Conservation (phyloP, 2,888 invertebrate species). For the Sarcophaga subvicina region DNA sequence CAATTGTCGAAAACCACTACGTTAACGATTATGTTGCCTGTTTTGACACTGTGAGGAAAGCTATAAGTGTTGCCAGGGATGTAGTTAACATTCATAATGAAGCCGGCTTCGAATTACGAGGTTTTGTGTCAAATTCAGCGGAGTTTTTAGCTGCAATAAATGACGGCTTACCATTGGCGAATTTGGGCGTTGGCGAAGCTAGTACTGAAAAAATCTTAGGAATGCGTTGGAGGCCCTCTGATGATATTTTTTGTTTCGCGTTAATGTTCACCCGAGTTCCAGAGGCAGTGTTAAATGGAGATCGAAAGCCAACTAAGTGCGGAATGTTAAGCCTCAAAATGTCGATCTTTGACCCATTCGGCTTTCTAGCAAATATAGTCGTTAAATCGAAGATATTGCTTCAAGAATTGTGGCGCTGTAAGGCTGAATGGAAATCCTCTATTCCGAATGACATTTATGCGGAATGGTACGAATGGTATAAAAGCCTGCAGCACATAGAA, state of each 20-base stretch:
- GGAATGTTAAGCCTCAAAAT: constrained; percentile 33
- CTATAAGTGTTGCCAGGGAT: constrained; percentile 50
- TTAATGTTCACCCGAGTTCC: constrained; percentile 35
- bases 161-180: constrained; percentile 16
- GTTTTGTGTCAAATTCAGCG: constrained; percentile 60
- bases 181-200: constrained; percentile 16
- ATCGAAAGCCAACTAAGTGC: constrained; percentile 41
- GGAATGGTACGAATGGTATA: constrained; percentile 34
- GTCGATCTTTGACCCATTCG: constrained; percentile 41
- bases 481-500: not conserved
- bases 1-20: constrained; percentile 65
- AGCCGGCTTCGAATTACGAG: constrained; percentile 61
- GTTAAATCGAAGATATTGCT: constrained; percentile 60
- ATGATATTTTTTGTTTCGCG: constrained; percentile 30
- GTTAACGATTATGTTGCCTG: constrained; percentile 57
- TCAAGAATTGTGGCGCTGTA: constrained; percentile 55
- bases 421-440: constrained; percentile 42
- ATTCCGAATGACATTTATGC: constrained; percentile 54
- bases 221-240: constrained; percentile 45
- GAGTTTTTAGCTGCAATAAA: constrained; percentile 24
- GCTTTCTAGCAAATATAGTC: constrained; percentile 46
- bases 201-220: constrained; percentile 31
- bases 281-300: constrained; percentile 20
- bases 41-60: constrained; percentile 57
- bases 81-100: constrained; percentile 57